phyloP scores from a whole-genome alignment of 2,113 vertebrate species.

The Osmerus eperlanus region DNA sequence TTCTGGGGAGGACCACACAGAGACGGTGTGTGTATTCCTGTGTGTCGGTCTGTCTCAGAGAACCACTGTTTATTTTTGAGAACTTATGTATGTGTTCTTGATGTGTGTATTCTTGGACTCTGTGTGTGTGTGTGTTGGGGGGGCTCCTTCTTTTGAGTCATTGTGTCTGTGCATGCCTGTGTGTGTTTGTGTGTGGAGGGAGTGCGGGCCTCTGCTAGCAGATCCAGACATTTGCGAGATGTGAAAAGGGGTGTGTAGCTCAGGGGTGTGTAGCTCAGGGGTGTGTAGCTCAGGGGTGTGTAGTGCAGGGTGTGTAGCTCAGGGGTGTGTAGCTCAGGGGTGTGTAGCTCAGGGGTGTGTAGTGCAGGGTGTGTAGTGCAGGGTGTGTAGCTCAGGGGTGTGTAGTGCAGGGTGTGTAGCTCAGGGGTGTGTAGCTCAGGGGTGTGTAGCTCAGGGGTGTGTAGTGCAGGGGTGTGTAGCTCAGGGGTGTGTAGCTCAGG shows the following conservation, averaged over 20 bases:
- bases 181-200: conserved; percentile 1
- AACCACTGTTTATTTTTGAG: not conserved
- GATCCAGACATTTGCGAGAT: conserved; percentile 32
- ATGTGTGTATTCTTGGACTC: not conserved
- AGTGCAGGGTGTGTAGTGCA: too few species aligned
- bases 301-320: too few species aligned
- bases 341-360: conserved; percentile 14
- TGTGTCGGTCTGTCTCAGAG: conserved; percentile 8
- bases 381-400: not conserved
- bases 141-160: too few species aligned
- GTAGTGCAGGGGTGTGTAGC: not conserved
- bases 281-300: too few species aligned
- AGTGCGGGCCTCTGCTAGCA: conserved; percentile 29
- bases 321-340: too few species aligned
- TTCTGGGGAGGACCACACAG: not conserved
- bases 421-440: too few species aligned
- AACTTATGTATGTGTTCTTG: not conserved
- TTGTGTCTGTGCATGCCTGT: not conserved
- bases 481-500: conserved; percentile 35
- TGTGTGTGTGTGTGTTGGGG: conserved; percentile 2
- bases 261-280: conserved; percentile 46
- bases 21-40: conserved; percentile 9
- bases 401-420: too few species aligned
- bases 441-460: conserved; percentile 58
- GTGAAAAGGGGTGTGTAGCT: not conserved